Base-by-base conservation (phyloP, 2,797 vertebrate species). In the Cygnus olor region DNA sequence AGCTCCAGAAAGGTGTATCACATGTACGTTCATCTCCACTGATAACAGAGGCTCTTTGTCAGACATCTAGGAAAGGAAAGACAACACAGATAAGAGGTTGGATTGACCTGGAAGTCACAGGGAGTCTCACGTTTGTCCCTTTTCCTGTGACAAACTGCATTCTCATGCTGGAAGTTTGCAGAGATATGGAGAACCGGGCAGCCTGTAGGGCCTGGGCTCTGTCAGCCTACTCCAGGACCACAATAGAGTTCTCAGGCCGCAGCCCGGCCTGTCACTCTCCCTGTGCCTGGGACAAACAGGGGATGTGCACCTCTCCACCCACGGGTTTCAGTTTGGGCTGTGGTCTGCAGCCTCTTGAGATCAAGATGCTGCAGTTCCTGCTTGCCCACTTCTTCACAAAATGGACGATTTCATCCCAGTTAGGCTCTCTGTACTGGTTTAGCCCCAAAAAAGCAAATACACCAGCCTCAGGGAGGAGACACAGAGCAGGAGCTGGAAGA, bases 1-100 rank as follows among this genome's bases (percentile, higher is more conserved):
- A 13, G 18, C 2, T 3, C 21, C 7, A 0, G 1, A 45, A 11
- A 0, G 1, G 6, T 4, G 27, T 20, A 4, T 5, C 9, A 38
- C n/a, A 10, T 11, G 2, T 9, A 5, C 1, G 0, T 7, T 40
- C 4, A 3, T 4, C 21, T 20, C 10, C 42, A 13, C 61, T 14
- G 13, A 2, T 0, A 21, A 5, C 54, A 21, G 21, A 14, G 7
- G 0, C 9, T 47, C 30, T 58, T 74, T 40, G 19, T 14, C 14
- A 49, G 40, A 21, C 22, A 3, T 0, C 0, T 27, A 21, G 8
- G 45, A 44, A 45, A 69, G 36, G 25, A 36, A 14, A 22, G 11
- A 18, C 14, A 3, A 1, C 0, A 9, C 8, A 25, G 49, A 40
- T 61, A 6, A 0, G 0, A 65, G 27, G 24, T 11, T 54, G 60